Evolutionary conservation across 2,797 vertebrate genomes (phyloP), one percentile per base, ranked within the genome.

Genomic region (Jordanella pulchra): DNA sequence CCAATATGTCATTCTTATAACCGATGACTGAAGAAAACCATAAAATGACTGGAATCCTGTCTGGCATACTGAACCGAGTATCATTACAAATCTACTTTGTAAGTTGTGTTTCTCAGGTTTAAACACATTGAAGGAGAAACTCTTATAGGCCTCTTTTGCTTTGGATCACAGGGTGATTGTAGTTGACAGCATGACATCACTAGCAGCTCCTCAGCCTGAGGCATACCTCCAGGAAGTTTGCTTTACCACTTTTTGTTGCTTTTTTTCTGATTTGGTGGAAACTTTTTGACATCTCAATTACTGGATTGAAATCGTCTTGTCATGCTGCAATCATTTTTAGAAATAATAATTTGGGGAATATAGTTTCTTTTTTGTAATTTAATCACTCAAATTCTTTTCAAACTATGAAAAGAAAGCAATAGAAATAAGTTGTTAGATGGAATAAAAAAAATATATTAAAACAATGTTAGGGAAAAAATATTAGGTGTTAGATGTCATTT

Each of bases 141-240:
- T 51, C 32, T 65, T 28, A 67, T 42, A 69, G 32, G 74, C 73
- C 75, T 60, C 28, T 71, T 77, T 80, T 74, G 66, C 63, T 71
- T 65, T 25, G 54, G 71, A 79, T 88, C 54, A 71, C 72, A 83
- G 78, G 65, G 12, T 72, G 61, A 76, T 78, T 85, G 71, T 39
- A 68, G 53, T 73, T 84, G 71, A 81, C 67, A 78, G 76, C 32
- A 30, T 42, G 23, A 71, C 73, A 65, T 77, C 53, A 76, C 47
- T 75, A 72, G n/a, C 73, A 65, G 48, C 68, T 51, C 69, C 45
- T 65, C 71, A 78, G 84, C 80, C 80, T 64, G 7, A 55, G 60
- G 77, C 65, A 0, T 67, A 74, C 80, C 78, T 75, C 25, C 69
- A 83, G 84, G 69, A 87, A 74, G 45, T 60, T 69, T 74, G 56